These are phyloP conservation scores for Sebastes steindachneri DNA, from an alignment of 2,797 vertebrate genomes.

Conservation along the genomic window DNA sequence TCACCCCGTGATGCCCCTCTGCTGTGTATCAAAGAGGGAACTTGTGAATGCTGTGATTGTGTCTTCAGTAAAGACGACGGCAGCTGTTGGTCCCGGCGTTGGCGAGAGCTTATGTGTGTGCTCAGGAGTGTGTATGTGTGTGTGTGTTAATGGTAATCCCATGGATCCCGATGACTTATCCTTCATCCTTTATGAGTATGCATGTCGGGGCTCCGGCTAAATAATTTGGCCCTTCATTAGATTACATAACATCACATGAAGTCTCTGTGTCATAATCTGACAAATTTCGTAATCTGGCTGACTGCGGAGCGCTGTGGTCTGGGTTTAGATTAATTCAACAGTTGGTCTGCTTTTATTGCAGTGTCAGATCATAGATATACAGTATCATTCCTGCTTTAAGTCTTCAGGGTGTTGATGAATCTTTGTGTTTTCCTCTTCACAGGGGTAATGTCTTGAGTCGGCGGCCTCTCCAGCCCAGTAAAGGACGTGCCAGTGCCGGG, in stretches of 20 bases:
- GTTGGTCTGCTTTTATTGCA: background rate
- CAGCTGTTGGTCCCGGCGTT: constrained; percentile 55
- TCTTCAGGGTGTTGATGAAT: background rate
- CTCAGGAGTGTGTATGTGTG: constrained; percentile 19
- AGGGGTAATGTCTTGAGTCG: constrained; percentile 87
- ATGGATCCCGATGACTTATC: constrained; percentile 68
- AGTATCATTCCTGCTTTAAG: background rate
- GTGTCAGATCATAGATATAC: background rate
- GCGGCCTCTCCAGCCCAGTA: constrained; percentile 63
- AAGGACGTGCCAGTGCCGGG: constrained; percentile 74
- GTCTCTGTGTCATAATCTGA: constrained; percentile 57
- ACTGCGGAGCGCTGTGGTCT: background rate
- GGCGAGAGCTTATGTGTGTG: constrained; percentile 50
- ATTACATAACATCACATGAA: constrained; percentile 62
- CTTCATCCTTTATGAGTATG: constrained; percentile 64
- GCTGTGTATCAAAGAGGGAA: constrained; percentile 64
- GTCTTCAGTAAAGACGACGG: constrained; percentile 56
- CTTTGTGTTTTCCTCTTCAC: constrained; percentile 33
- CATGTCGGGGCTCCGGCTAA: constrained; percentile 42
- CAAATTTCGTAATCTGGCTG: constrained; percentile 40
- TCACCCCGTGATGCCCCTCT: constrained; percentile 40
- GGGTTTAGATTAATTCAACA: background rate
- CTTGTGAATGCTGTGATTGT: constrained; percentile 75
- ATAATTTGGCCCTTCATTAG: constrained; percentile 44
- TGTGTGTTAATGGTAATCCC: constrained; percentile 73